Conservation (phyloP, 2,797 vertebrate species). For the Bryconaethiops microstoma region DNA sequence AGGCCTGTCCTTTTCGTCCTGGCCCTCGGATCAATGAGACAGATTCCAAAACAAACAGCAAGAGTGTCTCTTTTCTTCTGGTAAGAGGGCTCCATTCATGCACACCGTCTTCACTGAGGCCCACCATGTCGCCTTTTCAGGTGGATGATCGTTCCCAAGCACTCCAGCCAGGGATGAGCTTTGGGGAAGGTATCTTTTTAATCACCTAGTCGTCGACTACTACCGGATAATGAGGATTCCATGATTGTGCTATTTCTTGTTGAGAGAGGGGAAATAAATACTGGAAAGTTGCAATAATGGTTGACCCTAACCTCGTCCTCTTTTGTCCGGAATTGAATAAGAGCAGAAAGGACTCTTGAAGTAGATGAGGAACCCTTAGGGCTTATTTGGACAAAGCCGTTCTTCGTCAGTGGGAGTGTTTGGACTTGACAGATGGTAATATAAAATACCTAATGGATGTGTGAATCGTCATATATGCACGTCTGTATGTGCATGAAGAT, state of each 20-base stretch:
- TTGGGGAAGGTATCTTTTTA: constrained; percentile 65
- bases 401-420: not conserved
- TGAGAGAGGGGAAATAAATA: constrained; percentile 61
- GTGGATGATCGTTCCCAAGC: constrained; percentile 50
- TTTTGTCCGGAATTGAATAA: constrained; percentile 44
- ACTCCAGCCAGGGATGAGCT: constrained; percentile 63
- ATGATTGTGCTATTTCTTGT: constrained; percentile 58
- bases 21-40: constrained; percentile 79
- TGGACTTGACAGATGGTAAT: not conserved
- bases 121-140: constrained; percentile 60
- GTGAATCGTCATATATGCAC: constrained; percentile 11
- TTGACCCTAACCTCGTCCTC: constrained; percentile 67
- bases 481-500: not conserved
- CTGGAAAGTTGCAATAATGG: constrained; percentile 52
- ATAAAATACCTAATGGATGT: constrained; percentile 8
- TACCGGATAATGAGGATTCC: constrained; percentile 64
- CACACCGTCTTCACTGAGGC: constrained; percentile 61
- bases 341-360: constrained; percentile 30
- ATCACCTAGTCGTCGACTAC: constrained; percentile 65
- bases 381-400: not conserved
- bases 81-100: constrained; percentile 72
- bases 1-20: constrained; percentile 69
- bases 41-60: constrained; percentile 80
- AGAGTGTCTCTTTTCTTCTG: constrained; percentile 74
- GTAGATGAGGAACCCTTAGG: constrained; percentile 17